Evolutionary conservation across 2,888 invertebrate genomes (phyloP).

Genomic region (Chrysomela aeneicollis): DNA sequence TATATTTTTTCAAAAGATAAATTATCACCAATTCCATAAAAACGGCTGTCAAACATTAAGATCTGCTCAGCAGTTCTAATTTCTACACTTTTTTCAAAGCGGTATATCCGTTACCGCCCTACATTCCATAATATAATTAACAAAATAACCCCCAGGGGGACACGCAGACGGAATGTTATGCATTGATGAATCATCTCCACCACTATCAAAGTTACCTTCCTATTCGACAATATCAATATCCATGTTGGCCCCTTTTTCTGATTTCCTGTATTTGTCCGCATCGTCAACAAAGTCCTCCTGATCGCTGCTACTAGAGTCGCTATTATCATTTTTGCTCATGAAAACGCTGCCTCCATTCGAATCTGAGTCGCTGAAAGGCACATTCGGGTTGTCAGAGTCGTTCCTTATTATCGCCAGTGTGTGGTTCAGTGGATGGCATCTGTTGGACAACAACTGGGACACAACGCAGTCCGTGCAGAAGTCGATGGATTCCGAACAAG

Average conservation of each 20-base stretch:
- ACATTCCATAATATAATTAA: too few relatives aligned
- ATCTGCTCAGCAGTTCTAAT: too few relatives aligned
- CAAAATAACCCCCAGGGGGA: too few relatives aligned
- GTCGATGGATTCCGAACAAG: constrained; percentile 68
- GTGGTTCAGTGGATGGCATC: constrained; percentile 62
- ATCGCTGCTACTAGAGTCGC: neutral
- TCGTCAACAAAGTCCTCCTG: neutral
- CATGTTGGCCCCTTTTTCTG: neutral
- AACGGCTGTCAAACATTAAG: too few relatives aligned
- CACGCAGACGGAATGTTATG: too few relatives aligned
- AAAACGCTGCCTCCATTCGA: neutral
- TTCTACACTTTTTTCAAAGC: too few relatives aligned
- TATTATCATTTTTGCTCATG: neutral
- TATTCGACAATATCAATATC: neutral
- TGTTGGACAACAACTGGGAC: constrained; percentile 64
- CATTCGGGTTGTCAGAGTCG: neutral
- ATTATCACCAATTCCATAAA: too few relatives aligned
- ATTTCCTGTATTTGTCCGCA: neutral
- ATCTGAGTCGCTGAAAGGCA: constrained; percentile 11
- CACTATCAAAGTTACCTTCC: neutral
- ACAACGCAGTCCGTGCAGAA: constrained; percentile 73
- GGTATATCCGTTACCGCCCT: too few relatives aligned
- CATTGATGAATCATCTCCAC: neutral
- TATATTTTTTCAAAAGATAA: too few relatives aligned
- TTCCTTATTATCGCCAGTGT: constrained; percentile 52